Base-by-base conservation (phyloP, 2,113 vertebrate species). In the Cyprinodon brontotheroides region DNA sequence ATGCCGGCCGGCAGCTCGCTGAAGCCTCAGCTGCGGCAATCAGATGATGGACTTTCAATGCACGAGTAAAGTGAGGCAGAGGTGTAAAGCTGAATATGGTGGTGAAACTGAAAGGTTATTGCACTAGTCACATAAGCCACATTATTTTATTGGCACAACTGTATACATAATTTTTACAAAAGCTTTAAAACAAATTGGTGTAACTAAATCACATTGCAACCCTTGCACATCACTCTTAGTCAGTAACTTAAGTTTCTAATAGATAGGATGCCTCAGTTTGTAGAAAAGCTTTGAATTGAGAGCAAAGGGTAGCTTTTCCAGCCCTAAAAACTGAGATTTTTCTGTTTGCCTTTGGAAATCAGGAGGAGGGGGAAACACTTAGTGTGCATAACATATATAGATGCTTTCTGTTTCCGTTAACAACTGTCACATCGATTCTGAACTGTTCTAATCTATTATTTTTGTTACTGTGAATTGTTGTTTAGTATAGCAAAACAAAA, bases 1-100 rank as follows among this genome's bases (percentile, higher is more conserved):
- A 20, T 68, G 87, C 77, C 75, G 81, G 87, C 86, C 87, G 76
- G 61, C 90, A 81, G 85, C 88, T 76, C 72, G 78, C 82, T 83
- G 68, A 79, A 82, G 75, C 84, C 74, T 81, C 68, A n/a, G 86
- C 78, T 79, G 64, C 67, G 68, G 86, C 62, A 67, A 72, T 63
- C 70, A 39, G 39, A 59, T 84, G 72, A 67, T 43, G 82, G 66
- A 29, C 60, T 79, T 53, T 53, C 78, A 48, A 45, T 70, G 20
- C 61, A 61, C 36, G 5, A 11, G 3, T 63, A 63, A 69, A 41
- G 59, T 15, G 47, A 50, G 36, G 38, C 63, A 39, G 38, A 29
- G 29, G 60, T 67, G 63, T 45, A 70, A 60, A 74, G 53, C 6
- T 57, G 71, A 57, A 71, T 50, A 1, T 4, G 45, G 29, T 76